Percentiles rank a stretch among this genome's conserved stretches.
These are phyloP conservation scores for Piscicola geometra DNA, from an alignment of 2,888 invertebrate species.

Conservation along the genomic window DNA sequence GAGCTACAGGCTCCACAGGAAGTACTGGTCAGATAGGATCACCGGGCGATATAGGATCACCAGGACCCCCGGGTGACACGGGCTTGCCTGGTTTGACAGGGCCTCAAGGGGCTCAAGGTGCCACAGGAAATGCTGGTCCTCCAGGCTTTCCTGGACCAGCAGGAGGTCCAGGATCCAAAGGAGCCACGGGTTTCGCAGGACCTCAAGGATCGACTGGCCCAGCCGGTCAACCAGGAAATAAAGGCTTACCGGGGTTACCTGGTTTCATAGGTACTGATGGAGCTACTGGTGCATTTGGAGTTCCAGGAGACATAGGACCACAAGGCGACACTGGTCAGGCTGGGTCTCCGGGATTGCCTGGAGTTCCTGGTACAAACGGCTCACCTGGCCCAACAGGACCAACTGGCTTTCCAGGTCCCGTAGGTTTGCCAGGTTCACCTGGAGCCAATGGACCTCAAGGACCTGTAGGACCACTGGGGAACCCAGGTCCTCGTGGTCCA, in stretches of 20 bases:
- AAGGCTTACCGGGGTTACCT: background rate
- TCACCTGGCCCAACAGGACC: background rate
- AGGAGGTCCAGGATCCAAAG: slow-evolving; percentile 27
- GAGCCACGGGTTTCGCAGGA: slow-evolving; percentile 29
- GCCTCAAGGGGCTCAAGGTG: slow-evolving; percentile 25
- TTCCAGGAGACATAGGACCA: background rate
- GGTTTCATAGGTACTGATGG: background rate
- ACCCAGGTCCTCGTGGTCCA: background rate
- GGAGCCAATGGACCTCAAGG: slow-evolving; percentile 15
- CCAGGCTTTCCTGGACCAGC: slow-evolving; percentile 18
- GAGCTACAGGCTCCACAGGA: slow-evolving; percentile 39
- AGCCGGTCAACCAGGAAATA: background rate
- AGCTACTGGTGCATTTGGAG: background rate
- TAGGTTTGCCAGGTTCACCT: background rate
- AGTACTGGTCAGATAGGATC: slow-evolving; percentile 35
- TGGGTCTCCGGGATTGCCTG: background rate
- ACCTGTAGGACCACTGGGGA: background rate
- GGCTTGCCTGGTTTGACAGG: slow-evolving; percentile 34
- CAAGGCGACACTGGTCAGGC: background rate
- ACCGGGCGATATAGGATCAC: slow-evolving; percentile 34
- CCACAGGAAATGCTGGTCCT: background rate
- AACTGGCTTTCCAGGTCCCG: slow-evolving; percentile 11
- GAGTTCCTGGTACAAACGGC: background rate
- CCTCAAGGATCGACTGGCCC: background rate
- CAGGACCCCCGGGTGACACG: no score